Conservation (phyloP, 2,113 vertebrate species). For the Orycteropus afer region DNA sequence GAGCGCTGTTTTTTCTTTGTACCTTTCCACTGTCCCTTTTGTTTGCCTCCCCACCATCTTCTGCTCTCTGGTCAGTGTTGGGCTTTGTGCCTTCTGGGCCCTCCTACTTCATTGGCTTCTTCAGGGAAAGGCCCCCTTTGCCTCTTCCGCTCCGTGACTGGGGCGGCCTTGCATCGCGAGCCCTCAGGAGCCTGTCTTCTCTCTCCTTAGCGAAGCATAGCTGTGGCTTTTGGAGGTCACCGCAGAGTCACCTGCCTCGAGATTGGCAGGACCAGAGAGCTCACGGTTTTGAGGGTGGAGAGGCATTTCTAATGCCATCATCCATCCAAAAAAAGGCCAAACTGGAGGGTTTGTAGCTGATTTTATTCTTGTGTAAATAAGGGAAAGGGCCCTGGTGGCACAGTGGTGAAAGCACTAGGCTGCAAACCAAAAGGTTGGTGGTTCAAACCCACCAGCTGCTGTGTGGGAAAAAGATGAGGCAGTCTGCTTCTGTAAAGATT, state of each 20-base stretch:
- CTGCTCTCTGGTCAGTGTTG: not conserved
- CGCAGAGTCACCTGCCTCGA: not conserved
- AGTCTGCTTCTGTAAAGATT: too few species aligned
- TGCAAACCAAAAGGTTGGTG: too few species aligned
- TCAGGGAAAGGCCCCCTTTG: not conserved
- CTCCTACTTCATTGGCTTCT: not conserved
- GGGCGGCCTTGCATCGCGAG: not conserved
- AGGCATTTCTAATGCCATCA: not conserved
- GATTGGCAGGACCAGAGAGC: not conserved
- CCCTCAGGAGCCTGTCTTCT: not conserved
- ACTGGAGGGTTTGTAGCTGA: not conserved
- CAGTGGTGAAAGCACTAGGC: too few species aligned
- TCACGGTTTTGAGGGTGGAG: not conserved
- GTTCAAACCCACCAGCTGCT: too few species aligned
- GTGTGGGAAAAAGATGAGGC: too few species aligned
- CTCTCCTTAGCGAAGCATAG: not conserved
- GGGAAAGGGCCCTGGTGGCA: not conserved
- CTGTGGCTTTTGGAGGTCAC: not conserved
- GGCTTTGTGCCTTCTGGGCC: not conserved
- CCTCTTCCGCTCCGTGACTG: not conserved
- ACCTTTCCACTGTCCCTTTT: not conserved
- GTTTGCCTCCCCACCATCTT: not conserved
- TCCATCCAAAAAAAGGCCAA: too few species aligned
- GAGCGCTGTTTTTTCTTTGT: too few species aligned
- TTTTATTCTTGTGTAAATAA: not conserved